These are phyloP conservation scores for Actenoides lindsayi DNA, from an alignment of 2,113 vertebrate genomes.

Conservation along the genomic window DNA sequence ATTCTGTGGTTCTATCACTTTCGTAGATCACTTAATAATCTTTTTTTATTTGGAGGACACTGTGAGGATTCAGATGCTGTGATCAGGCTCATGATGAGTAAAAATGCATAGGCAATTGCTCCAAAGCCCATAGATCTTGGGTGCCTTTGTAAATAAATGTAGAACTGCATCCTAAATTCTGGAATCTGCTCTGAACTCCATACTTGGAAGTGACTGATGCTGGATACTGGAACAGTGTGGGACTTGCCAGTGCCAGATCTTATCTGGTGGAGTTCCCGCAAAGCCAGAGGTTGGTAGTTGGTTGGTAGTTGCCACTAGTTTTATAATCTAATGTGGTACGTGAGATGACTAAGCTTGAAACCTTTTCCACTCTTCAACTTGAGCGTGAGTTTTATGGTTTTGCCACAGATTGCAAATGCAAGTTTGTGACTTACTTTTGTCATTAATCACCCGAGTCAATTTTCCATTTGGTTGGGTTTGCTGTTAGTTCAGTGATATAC, in stretches of 20 bases:
- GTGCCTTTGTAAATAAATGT: neutral
- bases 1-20: neutral
- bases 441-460: neutral
- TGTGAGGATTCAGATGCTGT: neutral
- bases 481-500: neutral
- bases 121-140: neutral
- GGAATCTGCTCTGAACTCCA: neutral
- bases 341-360: rapidly evolving
- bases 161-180: neutral
- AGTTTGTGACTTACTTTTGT: neutral
- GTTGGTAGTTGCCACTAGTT: neutral
- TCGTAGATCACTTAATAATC: neutral
- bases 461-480: conserved; percentile 41
- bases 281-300: neutral
- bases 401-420: neutral
- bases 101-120: rapidly evolving
- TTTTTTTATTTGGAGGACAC: neutral
- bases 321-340: rapidly evolving
- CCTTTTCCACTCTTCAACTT: rapidly evolving
- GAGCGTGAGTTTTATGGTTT: rapidly evolving
- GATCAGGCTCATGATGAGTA: neutral
- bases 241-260: neutral
- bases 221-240: neutral
- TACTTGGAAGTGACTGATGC: rapidly evolving
- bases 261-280: neutral